Conservation (phyloP, 2,113 vertebrate genomes). For the Pantherophis guttatus region DNA sequence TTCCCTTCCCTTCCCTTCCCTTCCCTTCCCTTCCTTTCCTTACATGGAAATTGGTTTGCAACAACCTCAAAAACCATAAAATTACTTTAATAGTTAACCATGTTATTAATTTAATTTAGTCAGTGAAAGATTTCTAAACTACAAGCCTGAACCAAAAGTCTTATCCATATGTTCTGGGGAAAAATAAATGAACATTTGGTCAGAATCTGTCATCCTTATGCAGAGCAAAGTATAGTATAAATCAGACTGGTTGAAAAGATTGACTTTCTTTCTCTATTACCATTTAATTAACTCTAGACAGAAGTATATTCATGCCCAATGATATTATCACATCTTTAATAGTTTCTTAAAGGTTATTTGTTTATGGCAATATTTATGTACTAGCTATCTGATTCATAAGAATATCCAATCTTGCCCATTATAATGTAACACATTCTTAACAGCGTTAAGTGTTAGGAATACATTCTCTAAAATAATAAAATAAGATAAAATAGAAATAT, state of each 20-base stretch:
- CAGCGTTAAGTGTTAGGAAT: neutral
- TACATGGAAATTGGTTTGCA: neutral
- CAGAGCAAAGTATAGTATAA: neutral
- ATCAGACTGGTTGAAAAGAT: neutral
- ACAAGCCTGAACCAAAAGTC: neutral
- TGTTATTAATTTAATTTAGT: neutral
- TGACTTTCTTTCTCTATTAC: neutral
- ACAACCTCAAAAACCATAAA: neutral
- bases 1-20: neutral
- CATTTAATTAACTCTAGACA: neutral
- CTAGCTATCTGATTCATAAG: neutral
- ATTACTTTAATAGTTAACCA: neutral
- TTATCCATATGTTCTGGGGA: neutral
- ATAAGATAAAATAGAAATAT: neutral
- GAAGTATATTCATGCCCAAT: neutral
- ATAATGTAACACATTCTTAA: neutral
- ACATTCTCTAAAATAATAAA: neutral
- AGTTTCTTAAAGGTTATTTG: neutral
- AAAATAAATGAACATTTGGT: neutral
- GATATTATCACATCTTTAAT: neutral
- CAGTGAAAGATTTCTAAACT: neutral
- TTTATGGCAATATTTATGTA: neutral
- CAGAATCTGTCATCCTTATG: neutral
- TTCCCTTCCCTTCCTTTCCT: neutral
- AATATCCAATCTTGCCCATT: neutral